Evolutionary conservation across 2,888 invertebrate species (phyloP).

Genomic region (Agrochola macilenta): DNA sequence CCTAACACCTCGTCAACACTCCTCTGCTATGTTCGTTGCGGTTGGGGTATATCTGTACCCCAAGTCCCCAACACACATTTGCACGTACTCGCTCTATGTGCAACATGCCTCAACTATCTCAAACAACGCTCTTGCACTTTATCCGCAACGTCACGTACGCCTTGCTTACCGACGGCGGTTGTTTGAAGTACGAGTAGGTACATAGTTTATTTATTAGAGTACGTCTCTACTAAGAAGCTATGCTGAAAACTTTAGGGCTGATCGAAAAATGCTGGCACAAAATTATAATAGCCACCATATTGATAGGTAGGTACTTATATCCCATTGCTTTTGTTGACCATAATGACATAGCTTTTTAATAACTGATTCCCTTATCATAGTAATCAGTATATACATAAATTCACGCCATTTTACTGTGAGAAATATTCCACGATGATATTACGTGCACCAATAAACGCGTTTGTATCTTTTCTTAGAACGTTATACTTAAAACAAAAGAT

Average conservation of each 20-base stretch:
- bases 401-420: neutral
- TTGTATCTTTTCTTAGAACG: conserved; percentile 37
- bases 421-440: neutral
- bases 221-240: neutral
- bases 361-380: neutral
- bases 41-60: conserved; percentile 6
- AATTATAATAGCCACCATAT: neutral
- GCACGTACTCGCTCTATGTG: conserved; percentile 53
- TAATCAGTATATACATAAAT: neutral
- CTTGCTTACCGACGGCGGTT: conserved; percentile 7
- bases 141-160: conserved; percentile 53
- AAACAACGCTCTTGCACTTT: conserved; percentile 40
- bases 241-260: conserved; percentile 1
- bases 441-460: conserved; percentile 13
- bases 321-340: neutral
- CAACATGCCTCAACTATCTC: conserved; percentile 41
- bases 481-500: neutral
- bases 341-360: too few species aligned
- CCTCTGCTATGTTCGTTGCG: neutral
- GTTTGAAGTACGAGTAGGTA: conserved; percentile 18
- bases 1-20: neutral
- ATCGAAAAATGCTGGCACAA: neutral
- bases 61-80: conserved; percentile 29
- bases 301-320: too few species aligned
- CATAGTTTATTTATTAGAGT: conserved; percentile 35